Percentiles rank a stretch among this genome's conserved stretches.
These are phyloP conservation scores for Python bivittatus DNA, from an alignment of 2,113 vertebrate genomes.

Conservation along the genomic window DNA sequence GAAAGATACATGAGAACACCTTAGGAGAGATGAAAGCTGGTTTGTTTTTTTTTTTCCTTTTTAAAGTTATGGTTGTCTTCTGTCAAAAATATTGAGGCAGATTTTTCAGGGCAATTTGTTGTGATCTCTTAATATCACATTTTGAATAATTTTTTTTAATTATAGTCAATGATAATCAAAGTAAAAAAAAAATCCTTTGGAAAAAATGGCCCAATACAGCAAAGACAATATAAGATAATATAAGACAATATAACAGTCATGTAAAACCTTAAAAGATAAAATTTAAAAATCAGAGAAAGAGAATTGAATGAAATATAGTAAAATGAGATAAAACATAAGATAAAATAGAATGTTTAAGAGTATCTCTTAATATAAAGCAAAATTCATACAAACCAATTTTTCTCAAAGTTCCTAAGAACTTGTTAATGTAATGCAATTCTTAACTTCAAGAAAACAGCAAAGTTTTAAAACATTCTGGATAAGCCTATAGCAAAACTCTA, in stretches of 20 bases:
- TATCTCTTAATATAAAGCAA: too few relatives aligned
- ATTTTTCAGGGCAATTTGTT: not conserved
- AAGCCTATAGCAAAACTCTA: slow-evolving; percentile 66
- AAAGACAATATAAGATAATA: not conserved
- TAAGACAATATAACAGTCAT: too few relatives aligned
- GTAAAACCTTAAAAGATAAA: too few relatives aligned
- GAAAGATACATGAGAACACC: not conserved
- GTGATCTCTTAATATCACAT: not conserved
- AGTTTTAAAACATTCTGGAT: slow-evolving; percentile 66
- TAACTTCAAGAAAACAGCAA: slow-evolving; percentile 69
- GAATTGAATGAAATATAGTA: too few relatives aligned
- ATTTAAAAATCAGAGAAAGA: too few relatives aligned
- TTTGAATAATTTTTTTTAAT: too few relatives aligned
- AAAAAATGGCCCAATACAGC: not conserved
- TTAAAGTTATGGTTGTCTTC: not conserved
- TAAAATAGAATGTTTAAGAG: too few relatives aligned
- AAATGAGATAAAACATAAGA: too few relatives aligned
- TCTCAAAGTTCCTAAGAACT: too few relatives aligned
- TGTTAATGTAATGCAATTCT: slow-evolving; percentile 58
- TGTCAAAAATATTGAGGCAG: not conserved
- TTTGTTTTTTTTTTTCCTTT: not conserved
- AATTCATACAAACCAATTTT: too few relatives aligned
- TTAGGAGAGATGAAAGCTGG: not conserved
- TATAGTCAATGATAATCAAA: too few relatives aligned
- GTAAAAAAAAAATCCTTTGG: not conserved